These are phyloP conservation scores for Nycteola revayana DNA, from an alignment of 2,888 invertebrate species.

Conservation along the genomic window DNA sequence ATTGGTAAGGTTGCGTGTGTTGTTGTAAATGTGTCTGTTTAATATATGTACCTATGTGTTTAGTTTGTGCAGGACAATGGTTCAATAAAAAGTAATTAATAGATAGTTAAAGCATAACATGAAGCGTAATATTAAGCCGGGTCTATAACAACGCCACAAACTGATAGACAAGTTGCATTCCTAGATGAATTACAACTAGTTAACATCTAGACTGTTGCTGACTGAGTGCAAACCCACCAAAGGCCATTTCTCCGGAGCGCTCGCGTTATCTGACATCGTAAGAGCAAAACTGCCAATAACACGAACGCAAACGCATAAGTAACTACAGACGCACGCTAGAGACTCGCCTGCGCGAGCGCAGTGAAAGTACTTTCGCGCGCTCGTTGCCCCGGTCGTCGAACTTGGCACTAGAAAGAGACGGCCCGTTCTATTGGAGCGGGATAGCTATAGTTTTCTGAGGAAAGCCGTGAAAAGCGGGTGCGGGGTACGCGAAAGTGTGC, in stretches of 20 bases:
- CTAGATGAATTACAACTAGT: conserved; percentile 65
- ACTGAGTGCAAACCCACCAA: conserved; percentile 31
- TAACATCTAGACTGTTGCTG: conserved; percentile 50
- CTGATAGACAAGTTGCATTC: conserved; percentile 54
- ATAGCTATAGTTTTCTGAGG: conserved; percentile 61
- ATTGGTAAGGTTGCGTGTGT: background rate
- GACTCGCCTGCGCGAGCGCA: conserved; percentile 71
- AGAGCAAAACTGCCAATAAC: conserved; percentile 44
- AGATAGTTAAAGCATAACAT: too few relatives aligned
- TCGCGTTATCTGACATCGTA: conserved; percentile 47
- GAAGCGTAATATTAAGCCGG: too few relatives aligned
- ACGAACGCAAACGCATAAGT: conserved; percentile 61
- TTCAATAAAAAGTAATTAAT: too few relatives aligned
- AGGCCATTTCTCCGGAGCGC: conserved; percentile 55
- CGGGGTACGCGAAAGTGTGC: conserved; percentile 66
- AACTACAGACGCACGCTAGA: conserved; percentile 50
- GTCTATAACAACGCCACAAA: conserved; percentile 17
- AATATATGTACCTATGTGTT: too few relatives aligned
- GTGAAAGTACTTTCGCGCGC: conserved; percentile 82
- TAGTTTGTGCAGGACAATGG: too few relatives aligned
- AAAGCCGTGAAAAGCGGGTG: conserved; percentile 65
- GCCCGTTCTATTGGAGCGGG: conserved; percentile 44
- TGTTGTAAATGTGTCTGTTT: too few relatives aligned
- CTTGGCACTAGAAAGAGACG: conserved; percentile 52
- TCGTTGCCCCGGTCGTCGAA: conserved; percentile 77